Evolutionary conservation across 1,140 invertebrate species (phyloP).

Genomic region (Sarcophaga bullata): DNA sequence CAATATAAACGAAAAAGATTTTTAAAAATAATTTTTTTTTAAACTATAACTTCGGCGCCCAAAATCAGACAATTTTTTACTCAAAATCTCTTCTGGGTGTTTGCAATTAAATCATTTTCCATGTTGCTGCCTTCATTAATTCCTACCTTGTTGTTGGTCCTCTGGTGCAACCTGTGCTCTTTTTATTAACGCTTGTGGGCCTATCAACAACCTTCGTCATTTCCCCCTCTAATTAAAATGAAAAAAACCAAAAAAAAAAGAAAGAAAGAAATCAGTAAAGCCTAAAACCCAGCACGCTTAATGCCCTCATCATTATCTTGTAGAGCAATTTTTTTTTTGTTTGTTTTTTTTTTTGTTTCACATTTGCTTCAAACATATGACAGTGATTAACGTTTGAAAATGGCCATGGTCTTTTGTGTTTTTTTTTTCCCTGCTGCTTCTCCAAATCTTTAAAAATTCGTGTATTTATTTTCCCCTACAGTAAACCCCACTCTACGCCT

Average conservation of each 20-base stretch:
- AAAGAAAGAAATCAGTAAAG: too few relatives aligned
- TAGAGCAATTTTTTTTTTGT: slow-evolving; percentile 24
- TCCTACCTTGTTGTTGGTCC: slow-evolving; percentile 9
- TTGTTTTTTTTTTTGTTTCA: background rate
- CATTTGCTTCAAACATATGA: too few relatives aligned
- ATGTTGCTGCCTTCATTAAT: background rate
- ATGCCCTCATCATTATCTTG: background rate
- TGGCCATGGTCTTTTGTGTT: slow-evolving; percentile 32
- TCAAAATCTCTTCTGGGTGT: slow-evolving; percentile 3
- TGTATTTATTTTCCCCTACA: background rate
- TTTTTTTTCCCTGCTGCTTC: background rate
- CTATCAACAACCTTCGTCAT: background rate
- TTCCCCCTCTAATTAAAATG: background rate
- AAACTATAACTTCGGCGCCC: slow-evolving; percentile 22
- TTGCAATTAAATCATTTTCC: slow-evolving; percentile 8
- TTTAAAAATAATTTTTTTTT: background rate
- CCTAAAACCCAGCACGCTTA: background rate
- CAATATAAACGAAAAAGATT: too few relatives aligned
- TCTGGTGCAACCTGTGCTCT: too few relatives aligned
- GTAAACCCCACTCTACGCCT: slow-evolving; percentile 37
- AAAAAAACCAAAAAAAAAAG: too few relatives aligned
- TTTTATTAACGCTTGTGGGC: background rate
- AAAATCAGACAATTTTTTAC: background rate
- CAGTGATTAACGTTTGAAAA: slow-evolving; percentile 36
- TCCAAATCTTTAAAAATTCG: background rate